Evolutionary conservation across 2,888 invertebrate species (phyloP).

Genomic region (Apodemia hepburni): DNA sequence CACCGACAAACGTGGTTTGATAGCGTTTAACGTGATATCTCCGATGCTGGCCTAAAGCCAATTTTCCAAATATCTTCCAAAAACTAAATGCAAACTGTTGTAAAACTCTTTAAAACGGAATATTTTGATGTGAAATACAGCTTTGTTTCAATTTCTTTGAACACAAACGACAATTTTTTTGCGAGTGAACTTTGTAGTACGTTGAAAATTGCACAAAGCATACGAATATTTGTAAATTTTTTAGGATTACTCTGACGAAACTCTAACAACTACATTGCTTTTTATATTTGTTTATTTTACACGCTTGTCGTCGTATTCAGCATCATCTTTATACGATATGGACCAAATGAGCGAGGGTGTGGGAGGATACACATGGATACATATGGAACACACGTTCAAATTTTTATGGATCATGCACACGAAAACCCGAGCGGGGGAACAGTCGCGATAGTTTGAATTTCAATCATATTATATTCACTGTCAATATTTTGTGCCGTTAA

Average conservation of each 20-base stretch:
- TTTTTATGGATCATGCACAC: background rate
- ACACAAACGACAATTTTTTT: background rate
- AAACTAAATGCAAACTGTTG: constrained; percentile 15
- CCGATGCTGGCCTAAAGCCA: constrained; percentile 56
- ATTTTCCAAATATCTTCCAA: constrained; percentile 30
- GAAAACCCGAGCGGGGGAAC: no score
- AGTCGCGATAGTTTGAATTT: no score
- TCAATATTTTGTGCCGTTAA: no score
- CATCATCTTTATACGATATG: background rate
- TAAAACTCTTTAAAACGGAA: constrained; percentile 14
- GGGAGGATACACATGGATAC: background rate
- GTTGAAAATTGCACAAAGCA: background rate
- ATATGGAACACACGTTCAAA: background rate
- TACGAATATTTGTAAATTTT: background rate
- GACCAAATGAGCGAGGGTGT: background rate
- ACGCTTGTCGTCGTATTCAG: background rate
- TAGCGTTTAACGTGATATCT: constrained; percentile 51
- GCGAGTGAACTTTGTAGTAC: background rate
- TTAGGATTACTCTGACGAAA: background rate
- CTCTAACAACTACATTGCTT: background rate
- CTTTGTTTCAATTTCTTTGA: constrained; percentile 12
- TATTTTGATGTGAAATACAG: constrained; percentile 5
- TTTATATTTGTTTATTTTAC: background rate
- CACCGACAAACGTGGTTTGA: constrained; percentile 3
- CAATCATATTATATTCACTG: no score